Percentiles rank a stretch among this genome's conserved stretches.
phyloP scores from a whole-genome alignment of 2,113 vertebrate species.

The Chionomys nivalis region DNA sequence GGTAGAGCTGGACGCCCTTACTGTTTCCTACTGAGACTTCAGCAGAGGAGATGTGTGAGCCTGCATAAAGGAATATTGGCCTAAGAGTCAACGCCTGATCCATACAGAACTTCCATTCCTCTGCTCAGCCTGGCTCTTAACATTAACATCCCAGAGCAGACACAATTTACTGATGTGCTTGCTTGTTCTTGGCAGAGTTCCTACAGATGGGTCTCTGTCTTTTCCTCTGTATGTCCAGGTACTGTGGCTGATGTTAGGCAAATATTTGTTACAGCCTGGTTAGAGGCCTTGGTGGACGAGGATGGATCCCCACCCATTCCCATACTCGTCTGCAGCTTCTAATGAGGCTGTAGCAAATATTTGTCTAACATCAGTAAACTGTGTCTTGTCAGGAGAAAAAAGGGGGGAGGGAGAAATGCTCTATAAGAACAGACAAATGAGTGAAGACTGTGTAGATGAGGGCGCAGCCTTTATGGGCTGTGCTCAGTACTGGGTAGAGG shows the following conservation, averaged over 20 bases:
- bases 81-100: fast-evolving
- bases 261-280: neutral
- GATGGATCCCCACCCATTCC: neutral
- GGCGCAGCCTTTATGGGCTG: too few species aligned
- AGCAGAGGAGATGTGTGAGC: neutral
- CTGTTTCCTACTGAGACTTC: neutral
- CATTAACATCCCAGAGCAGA: neutral
- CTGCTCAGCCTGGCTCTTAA: neutral
- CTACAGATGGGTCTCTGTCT: neutral
- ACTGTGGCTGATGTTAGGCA: neutral
- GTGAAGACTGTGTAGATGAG: too few species aligned
- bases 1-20: neutral
- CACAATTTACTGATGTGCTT: neutral
- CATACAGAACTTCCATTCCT: fast-evolving
- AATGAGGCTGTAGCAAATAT: too few species aligned
- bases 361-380: neutral
- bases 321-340: neutral
- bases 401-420: too few species aligned
- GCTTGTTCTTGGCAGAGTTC: neutral
- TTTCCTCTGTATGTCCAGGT: too few species aligned
- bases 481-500: too few species aligned
- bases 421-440: neutral
- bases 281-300: neutral
- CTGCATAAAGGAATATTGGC: neutral
- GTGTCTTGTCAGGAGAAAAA: neutral